Percentiles rank a stretch among this genome's conserved stretches.
These are phyloP conservation scores for Tragulus kanchil DNA, from an alignment of 2,113 vertebrate species.

Conservation along the genomic window DNA sequence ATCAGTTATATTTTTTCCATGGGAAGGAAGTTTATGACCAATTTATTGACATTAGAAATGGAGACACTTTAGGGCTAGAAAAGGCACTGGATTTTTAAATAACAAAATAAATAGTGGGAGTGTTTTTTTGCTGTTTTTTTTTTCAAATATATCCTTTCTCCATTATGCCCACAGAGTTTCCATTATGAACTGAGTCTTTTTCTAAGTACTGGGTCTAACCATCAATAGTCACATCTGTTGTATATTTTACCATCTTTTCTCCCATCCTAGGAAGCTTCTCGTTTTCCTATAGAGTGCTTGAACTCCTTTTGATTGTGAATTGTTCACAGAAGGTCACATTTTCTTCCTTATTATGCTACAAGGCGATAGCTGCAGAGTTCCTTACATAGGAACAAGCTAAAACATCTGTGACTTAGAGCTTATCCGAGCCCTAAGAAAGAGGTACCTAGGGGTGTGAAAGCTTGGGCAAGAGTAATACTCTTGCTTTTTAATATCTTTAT, in stretches of 20 bases:
- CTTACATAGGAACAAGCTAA: neutral
- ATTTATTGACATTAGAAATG: neutral
- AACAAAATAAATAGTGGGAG: neutral
- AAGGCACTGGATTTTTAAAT: neutral
- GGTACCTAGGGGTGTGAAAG: neutral
- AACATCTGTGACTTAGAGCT: neutral
- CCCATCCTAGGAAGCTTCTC: neutral
- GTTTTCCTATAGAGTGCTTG: neutral
- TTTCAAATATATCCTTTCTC: too few relatives aligned
- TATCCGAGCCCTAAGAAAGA: neutral
- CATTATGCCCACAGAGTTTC: constrained; percentile 40
- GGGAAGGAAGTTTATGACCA: neutral
- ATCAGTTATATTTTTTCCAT: neutral
- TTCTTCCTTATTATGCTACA: neutral
- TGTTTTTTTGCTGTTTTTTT: too few relatives aligned
- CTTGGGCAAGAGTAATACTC: neutral
- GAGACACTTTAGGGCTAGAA: neutral
- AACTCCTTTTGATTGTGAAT: neutral
- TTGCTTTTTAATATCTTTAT: neutral
- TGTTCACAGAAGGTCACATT: neutral
- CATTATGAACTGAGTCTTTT: constrained; percentile 62
- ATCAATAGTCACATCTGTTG: neutral
- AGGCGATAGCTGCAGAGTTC: neutral
- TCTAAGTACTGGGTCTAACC: neutral
- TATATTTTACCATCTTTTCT: neutral